phyloP scores from a whole-genome alignment of 1,140 invertebrate species.

The Carcinoscorpius rotundicauda region DNA sequence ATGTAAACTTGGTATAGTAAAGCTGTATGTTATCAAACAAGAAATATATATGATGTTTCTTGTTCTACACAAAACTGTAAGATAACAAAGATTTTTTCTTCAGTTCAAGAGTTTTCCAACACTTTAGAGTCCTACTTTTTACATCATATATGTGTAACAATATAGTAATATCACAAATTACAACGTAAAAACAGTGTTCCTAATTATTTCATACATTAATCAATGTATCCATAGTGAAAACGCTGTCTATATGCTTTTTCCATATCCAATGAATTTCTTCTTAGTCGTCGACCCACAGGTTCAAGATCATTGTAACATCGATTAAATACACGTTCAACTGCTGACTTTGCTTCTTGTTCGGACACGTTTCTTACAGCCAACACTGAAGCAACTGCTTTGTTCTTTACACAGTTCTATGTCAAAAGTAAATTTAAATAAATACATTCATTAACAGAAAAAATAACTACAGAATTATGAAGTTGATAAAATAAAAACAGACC shows the following conservation, averaged over 20 bases:
- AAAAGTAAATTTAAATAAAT: not conserved
- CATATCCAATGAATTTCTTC: constrained; percentile 62
- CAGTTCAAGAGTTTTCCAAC: no score
- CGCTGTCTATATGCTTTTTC: constrained; percentile 61
- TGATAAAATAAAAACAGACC: not conserved
- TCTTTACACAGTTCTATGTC: constrained; percentile 61
- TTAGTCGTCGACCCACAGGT: constrained; percentile 70
- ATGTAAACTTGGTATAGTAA: no score
- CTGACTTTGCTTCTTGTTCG: constrained; percentile 51
- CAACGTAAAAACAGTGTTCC: no score
- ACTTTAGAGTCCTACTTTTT: no score
- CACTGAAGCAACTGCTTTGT: constrained; percentile 70
- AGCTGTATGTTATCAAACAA: no score
- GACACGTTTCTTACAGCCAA: constrained; percentile 62
- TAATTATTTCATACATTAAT: not conserved
- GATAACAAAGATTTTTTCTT: no score
- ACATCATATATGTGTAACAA: no score
- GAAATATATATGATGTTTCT: no score
- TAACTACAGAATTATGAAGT: no score
- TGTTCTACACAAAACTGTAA: no score
- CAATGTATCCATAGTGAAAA: constrained; percentile 59
- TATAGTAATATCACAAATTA: no score
- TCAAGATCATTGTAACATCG: constrained; percentile 89
- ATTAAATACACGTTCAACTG: constrained; percentile 77
- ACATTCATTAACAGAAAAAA: no score